Evolutionary conservation across 1,140 invertebrate species (phyloP), one percentile per base, ranked within the genome.

Genomic region (Scaptomyza graminum): DNA sequence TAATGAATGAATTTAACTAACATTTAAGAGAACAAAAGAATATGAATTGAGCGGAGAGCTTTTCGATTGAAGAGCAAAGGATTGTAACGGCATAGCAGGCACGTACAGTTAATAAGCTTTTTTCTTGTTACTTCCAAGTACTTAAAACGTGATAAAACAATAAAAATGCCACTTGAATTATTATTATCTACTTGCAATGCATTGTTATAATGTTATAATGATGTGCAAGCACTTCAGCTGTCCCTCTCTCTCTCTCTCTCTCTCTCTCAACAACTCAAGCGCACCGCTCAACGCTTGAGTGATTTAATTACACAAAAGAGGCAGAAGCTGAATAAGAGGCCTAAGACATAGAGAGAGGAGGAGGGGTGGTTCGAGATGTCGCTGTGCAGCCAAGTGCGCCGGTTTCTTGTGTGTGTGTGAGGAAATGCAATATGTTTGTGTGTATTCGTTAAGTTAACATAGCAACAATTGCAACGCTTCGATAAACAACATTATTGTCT

Each of bases 381-480:
- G 55, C 49, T 82, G 80, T 84, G 82, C 81, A 85, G 78, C 87
- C 81, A 85, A 87, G 82, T 85, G 81, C 74, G 69, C 63, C 64
- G 37, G 34, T 43, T 44, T 49, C 16, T 70, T 46, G 4, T 54
- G 8, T 56, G 16, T 55, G 63, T 72, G 69, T 67, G 68, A 87
- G 82, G 82, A 87, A 84, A 84, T 84, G 82, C 81, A 74, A 64
- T 74, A 37, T 49, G 47, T 66, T 47, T 74, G 52, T 41, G 34
- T 65, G 61, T 73, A 12, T 56, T 43, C 71, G 60, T 66, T 47
- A 74, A 74, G 63, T 68, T 61, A 57, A 37, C n/a, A 60, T 55
- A 67, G 46, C 69, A 81, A 77, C 85, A 85, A 87, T 87, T 87
- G 78, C 81, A 87, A 85, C 81, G 81, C 78, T 85, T 82, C 81